A percentile compares a stretch with the other conserved stretches of the same genome.
These are phyloP conservation scores for Falcaria lacertinaria DNA, from an alignment of 2,888 invertebrate species.

Conservation along the genomic window DNA sequence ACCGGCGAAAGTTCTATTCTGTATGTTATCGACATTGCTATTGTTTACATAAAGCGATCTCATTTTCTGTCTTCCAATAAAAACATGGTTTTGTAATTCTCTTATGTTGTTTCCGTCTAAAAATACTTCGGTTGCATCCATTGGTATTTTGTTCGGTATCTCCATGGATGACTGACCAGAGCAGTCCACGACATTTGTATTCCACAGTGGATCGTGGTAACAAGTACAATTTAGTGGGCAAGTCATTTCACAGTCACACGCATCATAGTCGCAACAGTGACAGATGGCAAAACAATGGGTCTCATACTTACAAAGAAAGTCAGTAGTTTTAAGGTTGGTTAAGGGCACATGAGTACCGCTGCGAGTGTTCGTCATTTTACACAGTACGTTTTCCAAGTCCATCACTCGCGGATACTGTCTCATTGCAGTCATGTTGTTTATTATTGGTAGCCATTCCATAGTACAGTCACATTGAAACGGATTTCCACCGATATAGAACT, in stretches of 20 bases:
- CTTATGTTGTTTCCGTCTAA: slow-evolving; percentile 94
- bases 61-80: slow-evolving; percentile 94
- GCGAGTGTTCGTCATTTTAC: slow-evolving; percentile 90
- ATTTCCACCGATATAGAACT: slow-evolving; percentile 95
- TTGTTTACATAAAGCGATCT: slow-evolving; percentile 91
- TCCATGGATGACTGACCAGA: slow-evolving; percentile 87
- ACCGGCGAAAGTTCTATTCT: slow-evolving; percentile 95
- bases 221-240: slow-evolving; percentile 96
- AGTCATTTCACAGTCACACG: slow-evolving; percentile 98
- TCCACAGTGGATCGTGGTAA: slow-evolving; percentile 96
- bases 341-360: slow-evolving; percentile 89
- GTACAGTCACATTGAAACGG: slow-evolving; percentile 97
- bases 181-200: slow-evolving; percentile 95
- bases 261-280: slow-evolving; percentile 97
- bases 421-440: slow-evolving; percentile 90
- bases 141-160: slow-evolving; percentile 92
- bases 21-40: slow-evolving; percentile 90
- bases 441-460: slow-evolving; percentile 96
- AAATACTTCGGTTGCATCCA: slow-evolving; percentile 96
- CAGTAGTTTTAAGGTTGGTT: slow-evolving; percentile 86
- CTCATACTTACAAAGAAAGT: slow-evolving; percentile 95
- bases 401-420: slow-evolving; percentile 92
- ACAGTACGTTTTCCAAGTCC: slow-evolving; percentile 93
- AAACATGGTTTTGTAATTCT: slow-evolving; percentile 91
- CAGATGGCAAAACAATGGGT: slow-evolving; percentile 96